Conservation (phyloP, 1,140 invertebrate species). For the Octopus sinensis region DNA sequence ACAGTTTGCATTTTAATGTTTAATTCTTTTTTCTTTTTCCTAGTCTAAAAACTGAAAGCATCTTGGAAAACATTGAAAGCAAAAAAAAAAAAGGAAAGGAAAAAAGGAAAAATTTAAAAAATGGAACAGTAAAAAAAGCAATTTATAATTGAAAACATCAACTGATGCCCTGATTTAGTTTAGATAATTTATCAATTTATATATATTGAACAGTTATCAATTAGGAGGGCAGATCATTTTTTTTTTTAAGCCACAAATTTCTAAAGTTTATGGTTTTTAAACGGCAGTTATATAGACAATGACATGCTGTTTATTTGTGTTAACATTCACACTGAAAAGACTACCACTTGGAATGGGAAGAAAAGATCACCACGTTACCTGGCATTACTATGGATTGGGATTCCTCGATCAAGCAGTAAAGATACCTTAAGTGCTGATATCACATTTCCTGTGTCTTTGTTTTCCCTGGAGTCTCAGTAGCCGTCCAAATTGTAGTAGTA, state of each 20-base stretch:
- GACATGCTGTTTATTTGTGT: not conserved
- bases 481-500: not conserved
- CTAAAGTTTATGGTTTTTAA: not conserved
- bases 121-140: not conserved
- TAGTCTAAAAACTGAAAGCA: not conserved
- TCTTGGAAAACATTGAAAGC: not conserved
- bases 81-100: not conserved
- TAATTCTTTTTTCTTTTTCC: too few species aligned
- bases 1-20: too few species aligned
- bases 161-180: not conserved
- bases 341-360: constrained; percentile 16
- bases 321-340: constrained; percentile 12
- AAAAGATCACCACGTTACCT: constrained; percentile 17
- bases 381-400: constrained; percentile 10
- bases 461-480: constrained; percentile 10
- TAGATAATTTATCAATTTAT: too few species aligned
- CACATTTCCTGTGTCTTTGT: constrained; percentile 5
- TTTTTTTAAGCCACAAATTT: not conserved
- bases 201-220: too few species aligned
- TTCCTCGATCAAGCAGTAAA: constrained; percentile 10
- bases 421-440: constrained; percentile 16
- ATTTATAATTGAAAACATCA: constrained; percentile 3
- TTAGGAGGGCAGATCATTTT: not conserved
- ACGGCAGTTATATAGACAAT: constrained; percentile 5
- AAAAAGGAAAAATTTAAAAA: not conserved